Evolutionary conservation across 2,888 invertebrate species (phyloP).

Genomic region (Ecliptopera silaceata): DNA sequence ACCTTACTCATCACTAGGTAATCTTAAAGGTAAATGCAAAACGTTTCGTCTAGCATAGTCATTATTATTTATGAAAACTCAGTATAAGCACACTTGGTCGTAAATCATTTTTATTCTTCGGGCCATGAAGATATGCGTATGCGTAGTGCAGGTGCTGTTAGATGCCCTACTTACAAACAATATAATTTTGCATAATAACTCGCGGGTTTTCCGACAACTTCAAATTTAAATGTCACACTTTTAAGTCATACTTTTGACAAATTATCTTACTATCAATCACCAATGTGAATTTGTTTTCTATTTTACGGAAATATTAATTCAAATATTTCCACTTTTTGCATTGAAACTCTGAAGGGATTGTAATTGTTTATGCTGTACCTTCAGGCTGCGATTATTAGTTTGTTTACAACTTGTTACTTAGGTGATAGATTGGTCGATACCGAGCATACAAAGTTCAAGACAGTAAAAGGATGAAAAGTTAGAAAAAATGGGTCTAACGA

Average conservation of each 20-base stretch:
- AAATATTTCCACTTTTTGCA: not conserved
- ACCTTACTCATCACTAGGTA: not conserved
- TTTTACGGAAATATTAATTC: not conserved
- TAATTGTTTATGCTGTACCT: too few relatives aligned
- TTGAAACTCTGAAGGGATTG: not conserved
- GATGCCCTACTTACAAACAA: too few relatives aligned
- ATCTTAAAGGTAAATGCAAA: not conserved
- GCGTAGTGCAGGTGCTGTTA: not conserved
- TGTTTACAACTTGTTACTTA: constrained; percentile 50
- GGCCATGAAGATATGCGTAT: not conserved
- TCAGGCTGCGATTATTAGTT: constrained; percentile 9
- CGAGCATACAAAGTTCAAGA: not conserved
- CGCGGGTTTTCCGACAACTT: constrained; percentile 4
- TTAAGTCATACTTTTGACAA: not conserved
- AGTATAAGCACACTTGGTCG: not conserved
- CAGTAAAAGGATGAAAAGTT: constrained; percentile 1
- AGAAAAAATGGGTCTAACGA: constrained; percentile 80
- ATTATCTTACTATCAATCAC: not conserved
- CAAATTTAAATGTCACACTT: not conserved
- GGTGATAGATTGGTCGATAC: constrained; percentile 66
- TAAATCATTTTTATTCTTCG: not conserved
- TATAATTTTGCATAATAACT: not conserved
- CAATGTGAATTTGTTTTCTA: not conserved
- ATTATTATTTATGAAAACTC: too few relatives aligned
- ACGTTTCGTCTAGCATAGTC: not conserved